Conservation (phyloP, 1,140 invertebrate species). For the Proctacanthus coquilletti region DNA sequence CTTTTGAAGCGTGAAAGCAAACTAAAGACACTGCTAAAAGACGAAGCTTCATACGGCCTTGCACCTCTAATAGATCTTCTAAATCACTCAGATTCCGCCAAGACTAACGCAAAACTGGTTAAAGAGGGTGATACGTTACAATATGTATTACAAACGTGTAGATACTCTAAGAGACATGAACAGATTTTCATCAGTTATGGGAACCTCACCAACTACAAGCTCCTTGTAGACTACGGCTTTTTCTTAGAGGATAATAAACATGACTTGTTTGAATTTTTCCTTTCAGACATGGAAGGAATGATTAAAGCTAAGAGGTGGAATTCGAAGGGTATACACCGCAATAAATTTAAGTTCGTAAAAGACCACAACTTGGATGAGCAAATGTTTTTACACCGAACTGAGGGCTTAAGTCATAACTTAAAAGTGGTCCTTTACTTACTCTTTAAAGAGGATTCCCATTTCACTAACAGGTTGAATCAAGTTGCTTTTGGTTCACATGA, state of each 20-base stretch:
- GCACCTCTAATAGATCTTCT: constrained; percentile 66
- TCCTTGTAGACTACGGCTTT: constrained; percentile 64
- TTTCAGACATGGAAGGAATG: constrained; percentile 31
- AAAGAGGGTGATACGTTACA: constrained; percentile 21
- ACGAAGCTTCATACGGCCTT: constrained; percentile 45
- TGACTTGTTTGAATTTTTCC: constrained; percentile 38
- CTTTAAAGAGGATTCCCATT: constrained; percentile 19
- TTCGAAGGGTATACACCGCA: constrained; percentile 15
- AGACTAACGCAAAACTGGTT: constrained; percentile 31
- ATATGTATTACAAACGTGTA: constrained; percentile 37
- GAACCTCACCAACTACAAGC: constrained; percentile 45
- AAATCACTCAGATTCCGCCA: constrained; percentile 48
- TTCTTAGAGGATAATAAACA: constrained; percentile 41
- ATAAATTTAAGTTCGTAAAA: constrained; percentile 35
- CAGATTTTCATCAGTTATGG: constrained; percentile 69
- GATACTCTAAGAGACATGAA: constrained; percentile 32
- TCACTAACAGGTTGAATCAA: constrained; percentile 23
- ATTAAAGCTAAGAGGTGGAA: constrained; percentile 20
- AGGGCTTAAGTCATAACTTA: constrained; percentile 32
- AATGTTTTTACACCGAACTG: constrained; percentile 26
- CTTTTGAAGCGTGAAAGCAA: constrained; percentile 6
- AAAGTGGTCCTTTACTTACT: constrained; percentile 30
- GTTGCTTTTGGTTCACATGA: constrained; percentile 21
- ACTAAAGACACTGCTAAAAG: constrained; percentile 25
- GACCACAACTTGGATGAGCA: constrained; percentile 31